Base-by-base conservation (phyloP, 2,797 vertebrate species). In the Adelosebastes latens region DNA sequence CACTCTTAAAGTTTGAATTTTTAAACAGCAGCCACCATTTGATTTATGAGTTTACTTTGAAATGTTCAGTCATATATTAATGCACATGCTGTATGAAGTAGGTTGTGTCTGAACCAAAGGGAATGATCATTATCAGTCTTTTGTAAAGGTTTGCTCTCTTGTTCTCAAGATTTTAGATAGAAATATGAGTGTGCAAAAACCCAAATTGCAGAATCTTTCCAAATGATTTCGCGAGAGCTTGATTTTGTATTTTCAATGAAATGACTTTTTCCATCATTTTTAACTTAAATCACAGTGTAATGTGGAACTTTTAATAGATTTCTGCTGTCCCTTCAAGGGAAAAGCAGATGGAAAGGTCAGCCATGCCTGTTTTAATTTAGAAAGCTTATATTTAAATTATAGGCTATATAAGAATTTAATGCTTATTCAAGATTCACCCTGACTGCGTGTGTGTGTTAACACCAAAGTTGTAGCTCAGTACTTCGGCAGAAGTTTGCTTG, bases 371-470 rank as follows among this genome's bases (percentile, higher is more conserved):
- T 85, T 39, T 75, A 58, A 79, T 66, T 80, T 75, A 52, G 61
- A 77, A 80, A 77, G 69, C 82, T 77, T 74, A 78, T 74, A 72
- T 87, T 76, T 82, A 87, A 88, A 84, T 84, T 14, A 73, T 46
- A 13, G 49, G 4, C 36, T 66, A 8, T 60, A 56, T 67, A 22
- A 75, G 27, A 74, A 72, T 66, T 60, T 31, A 42, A 85, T 74
- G 60, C 42, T 31, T 67, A 29, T 80, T 39, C 22, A 72, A 56
- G 22, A 80, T 70, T 73, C n/a, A 72, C 34, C 24, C 24, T 49
- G 65, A 25, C 34, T 6, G 14, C 24, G 16, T 11, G 12, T 63
- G 22, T 49, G n/a, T 67, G 61, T 76, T 42, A 39, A 73, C 25
- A 61, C 24, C 36, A 59, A 55, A 62, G 76, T 73, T 80, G 62